Evolutionary conservation across 2,797 vertebrate species (phyloP).

Genomic region (Nannoperca obscura): DNA sequence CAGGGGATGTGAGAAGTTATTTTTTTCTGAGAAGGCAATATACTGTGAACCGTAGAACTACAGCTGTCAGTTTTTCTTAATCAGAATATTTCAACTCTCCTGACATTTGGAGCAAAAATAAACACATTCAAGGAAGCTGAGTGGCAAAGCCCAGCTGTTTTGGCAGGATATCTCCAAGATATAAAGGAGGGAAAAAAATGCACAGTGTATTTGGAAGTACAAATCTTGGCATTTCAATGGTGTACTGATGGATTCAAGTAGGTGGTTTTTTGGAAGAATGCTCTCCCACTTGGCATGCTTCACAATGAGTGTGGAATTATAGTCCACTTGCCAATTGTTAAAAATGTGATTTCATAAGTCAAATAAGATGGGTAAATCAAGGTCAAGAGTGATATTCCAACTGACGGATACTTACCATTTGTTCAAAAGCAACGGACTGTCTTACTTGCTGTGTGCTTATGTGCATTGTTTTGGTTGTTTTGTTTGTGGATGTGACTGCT

Average conservation of each 20-base stretch:
- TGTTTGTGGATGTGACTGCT: constrained; percentile 75
- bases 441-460: constrained; percentile 50
- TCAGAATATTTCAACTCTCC: constrained; percentile 80
- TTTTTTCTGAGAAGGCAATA: constrained; percentile 65
- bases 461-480: constrained; percentile 73
- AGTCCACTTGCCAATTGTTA: constrained; percentile 76
- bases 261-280: constrained; percentile 80
- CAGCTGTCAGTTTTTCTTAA: constrained; percentile 81
- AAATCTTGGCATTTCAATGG: constrained; percentile 78
- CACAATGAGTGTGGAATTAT: constrained; percentile 78
- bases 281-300: constrained; percentile 78
- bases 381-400: constrained; percentile 68
- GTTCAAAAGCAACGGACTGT: constrained; percentile 51
- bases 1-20: constrained; percentile 65
- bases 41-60: constrained; percentile 64
- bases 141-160: constrained; percentile 80
- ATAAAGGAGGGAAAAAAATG: constrained; percentile 65
- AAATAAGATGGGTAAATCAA: constrained; percentile 76
- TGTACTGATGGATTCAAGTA: constrained; percentile 80
- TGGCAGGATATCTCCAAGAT: constrained; percentile 71
- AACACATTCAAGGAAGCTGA: constrained; percentile 75
- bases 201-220: constrained; percentile 73
- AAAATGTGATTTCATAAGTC: constrained; percentile 80
- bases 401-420: constrained; percentile 48
- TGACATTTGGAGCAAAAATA: constrained; percentile 81